Conservation (phyloP, 2,797 vertebrate genomes). For the Neomorphus geoffroyi region DNA sequence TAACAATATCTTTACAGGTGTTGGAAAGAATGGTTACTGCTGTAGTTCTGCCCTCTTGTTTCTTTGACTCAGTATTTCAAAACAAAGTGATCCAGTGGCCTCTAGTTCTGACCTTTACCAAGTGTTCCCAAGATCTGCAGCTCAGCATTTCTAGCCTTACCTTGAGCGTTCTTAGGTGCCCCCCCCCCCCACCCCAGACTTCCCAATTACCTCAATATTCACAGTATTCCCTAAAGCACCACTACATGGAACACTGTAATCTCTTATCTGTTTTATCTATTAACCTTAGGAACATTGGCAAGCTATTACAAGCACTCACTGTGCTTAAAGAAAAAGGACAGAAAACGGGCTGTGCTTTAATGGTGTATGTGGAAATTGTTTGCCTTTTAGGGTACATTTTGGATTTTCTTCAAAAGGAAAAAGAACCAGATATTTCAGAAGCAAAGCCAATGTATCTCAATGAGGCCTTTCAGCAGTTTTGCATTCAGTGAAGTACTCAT, state of each 20-base stretch:
- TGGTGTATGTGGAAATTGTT: not conserved
- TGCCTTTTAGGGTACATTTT: not conserved
- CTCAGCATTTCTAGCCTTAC: constrained; percentile 56
- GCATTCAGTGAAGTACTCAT: not conserved
- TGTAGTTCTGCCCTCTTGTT: not conserved
- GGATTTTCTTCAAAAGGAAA: not conserved
- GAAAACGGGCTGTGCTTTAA: not conserved
- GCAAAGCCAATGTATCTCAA: not conserved
- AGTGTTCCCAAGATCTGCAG: not conserved
- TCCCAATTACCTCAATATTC: constrained; percentile 57
- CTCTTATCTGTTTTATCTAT: constrained; percentile 45
- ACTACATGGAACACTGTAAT: constrained; percentile 1
- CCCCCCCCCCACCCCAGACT: not conserved
- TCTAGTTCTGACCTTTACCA: constrained; percentile 1
- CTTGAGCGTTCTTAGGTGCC: not conserved
- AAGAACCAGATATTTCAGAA: not conserved
- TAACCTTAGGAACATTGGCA: constrained; percentile 7
- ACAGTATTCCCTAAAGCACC: constrained; percentile 40
- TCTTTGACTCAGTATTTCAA: not conserved
- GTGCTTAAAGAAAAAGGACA: not conserved
- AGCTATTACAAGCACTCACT: not conserved
- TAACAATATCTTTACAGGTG: not conserved
- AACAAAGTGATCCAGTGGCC: not conserved
- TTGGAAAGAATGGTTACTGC: not conserved
- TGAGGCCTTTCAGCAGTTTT: not conserved